phyloP scores from a whole-genome alignment of 2,888 invertebrate genomes.

The Ptilodon capucinus region DNA sequence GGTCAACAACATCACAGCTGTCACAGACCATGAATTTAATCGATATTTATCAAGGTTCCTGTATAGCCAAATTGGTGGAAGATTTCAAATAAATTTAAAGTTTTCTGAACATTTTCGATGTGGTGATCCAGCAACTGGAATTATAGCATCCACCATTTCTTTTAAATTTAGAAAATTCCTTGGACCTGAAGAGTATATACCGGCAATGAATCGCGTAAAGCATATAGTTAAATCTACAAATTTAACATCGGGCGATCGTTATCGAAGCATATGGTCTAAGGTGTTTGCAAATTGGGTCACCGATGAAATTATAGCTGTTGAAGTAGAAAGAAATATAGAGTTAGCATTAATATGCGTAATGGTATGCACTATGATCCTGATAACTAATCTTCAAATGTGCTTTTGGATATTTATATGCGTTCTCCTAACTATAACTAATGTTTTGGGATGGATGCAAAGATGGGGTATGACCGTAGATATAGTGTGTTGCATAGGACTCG shows the following conservation, averaged over 20 bases:
- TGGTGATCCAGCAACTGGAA: slow-evolving; percentile 82
- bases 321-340: slow-evolving; percentile 89
- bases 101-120: slow-evolving; percentile 84
- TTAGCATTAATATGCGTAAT: slow-evolving; percentile 90
- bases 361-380: slow-evolving; percentile 88
- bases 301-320: slow-evolving; percentile 89
- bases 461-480: slow-evolving; percentile 93
- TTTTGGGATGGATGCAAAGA: slow-evolving; percentile 89
- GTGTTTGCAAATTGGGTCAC: slow-evolving; percentile 89
- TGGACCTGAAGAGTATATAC: slow-evolving; percentile 86
- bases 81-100: slow-evolving; percentile 86
- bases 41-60: slow-evolving; percentile 86
- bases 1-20: slow-evolving; percentile 68
- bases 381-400: slow-evolving; percentile 89
- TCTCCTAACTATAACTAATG: slow-evolving; percentile 87
- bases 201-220: slow-evolving; percentile 87
- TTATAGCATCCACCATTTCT: slow-evolving; percentile 84
- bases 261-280: slow-evolving; percentile 87
- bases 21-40: slow-evolving; percentile 82
- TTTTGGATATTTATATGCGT: slow-evolving; percentile 90
- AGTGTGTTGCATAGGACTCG: slow-evolving; percentile 90
- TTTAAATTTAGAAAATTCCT: slow-evolving; percentile 84
- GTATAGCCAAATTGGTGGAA: slow-evolving; percentile 86
- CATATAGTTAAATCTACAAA: slow-evolving; percentile 79
- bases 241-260: slow-evolving; percentile 83